Conservation (phyloP, 2,888 invertebrate genomes). For the Cyaniris semiargus region DNA sequence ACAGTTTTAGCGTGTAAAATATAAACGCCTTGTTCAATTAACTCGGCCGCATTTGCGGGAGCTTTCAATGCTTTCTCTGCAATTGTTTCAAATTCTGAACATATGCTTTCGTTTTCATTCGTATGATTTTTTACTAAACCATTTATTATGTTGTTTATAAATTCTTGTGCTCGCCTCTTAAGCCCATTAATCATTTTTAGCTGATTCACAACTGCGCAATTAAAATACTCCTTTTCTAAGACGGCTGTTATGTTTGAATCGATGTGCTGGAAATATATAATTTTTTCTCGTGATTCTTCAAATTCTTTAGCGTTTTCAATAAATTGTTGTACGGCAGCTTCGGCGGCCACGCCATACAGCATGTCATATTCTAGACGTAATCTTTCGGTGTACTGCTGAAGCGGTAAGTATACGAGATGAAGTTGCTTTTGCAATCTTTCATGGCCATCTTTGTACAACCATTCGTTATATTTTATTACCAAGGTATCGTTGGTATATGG, state of each 20-base stretch:
- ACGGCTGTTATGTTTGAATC: conserved; percentile 82
- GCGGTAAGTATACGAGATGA: conserved; percentile 75
- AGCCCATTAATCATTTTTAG: conserved; percentile 82
- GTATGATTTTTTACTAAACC: conserved; percentile 84
- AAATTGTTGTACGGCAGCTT: conserved; percentile 66
- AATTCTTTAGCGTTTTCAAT: conserved; percentile 78
- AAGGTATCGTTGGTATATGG: conserved; percentile 72
- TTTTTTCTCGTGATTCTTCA: conserved; percentile 81
- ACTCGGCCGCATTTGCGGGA: conserved; percentile 89
- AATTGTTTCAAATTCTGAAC: conserved; percentile 86
- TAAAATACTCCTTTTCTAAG: conserved; percentile 85
- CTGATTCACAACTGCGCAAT: conserved; percentile 83
- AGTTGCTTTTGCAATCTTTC: conserved; percentile 75
- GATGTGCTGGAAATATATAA: conserved; percentile 81
- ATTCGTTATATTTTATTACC: conserved; percentile 80
- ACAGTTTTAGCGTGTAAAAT: conserved; percentile 89
- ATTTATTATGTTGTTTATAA: conserved; percentile 82
- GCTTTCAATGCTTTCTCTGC: conserved; percentile 84
- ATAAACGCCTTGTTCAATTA: conserved; percentile 89
- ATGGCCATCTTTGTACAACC: conserved; percentile 77
- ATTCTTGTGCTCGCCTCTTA: conserved; percentile 78
- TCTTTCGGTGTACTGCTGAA: conserved; percentile 76
- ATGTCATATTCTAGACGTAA: conserved; percentile 79
- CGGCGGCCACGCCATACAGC: conserved; percentile 77
- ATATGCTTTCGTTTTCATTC: conserved; percentile 84